Evolutionary conservation across 2,888 invertebrate species (phyloP).

Genomic region (Lagria hirta): DNA sequence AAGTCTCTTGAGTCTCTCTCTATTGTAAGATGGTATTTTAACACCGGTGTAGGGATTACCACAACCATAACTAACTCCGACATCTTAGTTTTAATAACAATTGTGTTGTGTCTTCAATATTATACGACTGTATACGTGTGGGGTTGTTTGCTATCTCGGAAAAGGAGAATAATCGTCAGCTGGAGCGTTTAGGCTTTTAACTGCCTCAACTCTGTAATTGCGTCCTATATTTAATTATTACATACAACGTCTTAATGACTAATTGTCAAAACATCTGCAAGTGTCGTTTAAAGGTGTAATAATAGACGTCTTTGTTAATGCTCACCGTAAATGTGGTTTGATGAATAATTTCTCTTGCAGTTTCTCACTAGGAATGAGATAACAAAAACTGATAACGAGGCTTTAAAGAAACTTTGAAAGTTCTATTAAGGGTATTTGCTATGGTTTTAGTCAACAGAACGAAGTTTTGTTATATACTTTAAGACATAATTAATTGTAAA

Average conservation of each 20-base stretch:
- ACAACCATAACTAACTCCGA: conserved; percentile 18
- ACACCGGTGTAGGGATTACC: conserved; percentile 19
- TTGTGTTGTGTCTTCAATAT: conserved; percentile 24
- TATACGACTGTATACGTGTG: conserved; percentile 5
- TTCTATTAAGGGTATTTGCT: no score
- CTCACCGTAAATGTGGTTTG: no score
- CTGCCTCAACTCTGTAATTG: conserved; percentile 7
- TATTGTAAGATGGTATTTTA: conserved; percentile 18
- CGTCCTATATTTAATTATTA: conserved; percentile 8
- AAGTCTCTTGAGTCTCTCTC: conserved; percentile 18
- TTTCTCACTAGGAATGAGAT: no score
- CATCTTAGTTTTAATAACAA: conserved; percentile 27
- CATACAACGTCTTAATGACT: conserved; percentile 11
- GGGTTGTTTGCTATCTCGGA: no score
- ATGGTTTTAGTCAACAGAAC: no score
- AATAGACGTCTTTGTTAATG: no score
- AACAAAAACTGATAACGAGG: no score
- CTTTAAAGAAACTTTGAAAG: no score
- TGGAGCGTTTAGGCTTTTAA: conserved; percentile 9
- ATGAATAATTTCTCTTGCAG: no score
- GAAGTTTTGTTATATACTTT: no score
- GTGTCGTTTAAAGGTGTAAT: no score
- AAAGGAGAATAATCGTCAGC: conserved; percentile 15
- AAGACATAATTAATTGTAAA: no score
- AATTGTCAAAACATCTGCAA: conserved; percentile 16